These are phyloP conservation scores for Cheilosia soror DNA, from an alignment of 2,888 invertebrate genomes.

Conservation along the genomic window DNA sequence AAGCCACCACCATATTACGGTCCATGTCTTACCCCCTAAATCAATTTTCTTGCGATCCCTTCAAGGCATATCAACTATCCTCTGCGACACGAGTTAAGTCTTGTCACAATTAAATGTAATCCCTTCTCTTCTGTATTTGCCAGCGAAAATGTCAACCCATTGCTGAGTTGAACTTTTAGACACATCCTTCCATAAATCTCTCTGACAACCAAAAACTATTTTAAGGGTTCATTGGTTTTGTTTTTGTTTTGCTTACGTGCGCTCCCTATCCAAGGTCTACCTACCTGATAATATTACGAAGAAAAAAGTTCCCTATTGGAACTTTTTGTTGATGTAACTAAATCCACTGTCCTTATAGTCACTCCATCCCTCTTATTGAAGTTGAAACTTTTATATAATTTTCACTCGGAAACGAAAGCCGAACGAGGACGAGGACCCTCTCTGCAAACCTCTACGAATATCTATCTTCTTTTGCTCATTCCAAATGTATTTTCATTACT, in stretches of 20 bases:
- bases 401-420: constrained; percentile 9
- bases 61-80: no score
- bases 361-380: background rate
- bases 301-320: constrained; percentile 32
- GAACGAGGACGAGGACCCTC: background rate
- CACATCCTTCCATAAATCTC: constrained; percentile 45
- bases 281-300: constrained; percentile 36
- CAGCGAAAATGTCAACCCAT: constrained; percentile 27
- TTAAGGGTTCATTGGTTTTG: constrained; percentile 61
- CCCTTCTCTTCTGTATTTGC: background rate
- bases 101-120: constrained; percentile 26
- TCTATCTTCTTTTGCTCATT: constrained; percentile 27
- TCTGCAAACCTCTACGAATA: constrained; percentile 17
- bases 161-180: constrained; percentile 45
- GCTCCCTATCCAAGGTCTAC: constrained; percentile 7
- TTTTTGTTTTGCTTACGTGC: constrained; percentile 2
- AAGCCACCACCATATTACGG: no score
- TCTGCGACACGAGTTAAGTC: background rate
- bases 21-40: no score
- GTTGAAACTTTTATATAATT: constrained; percentile 58
- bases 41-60: no score
- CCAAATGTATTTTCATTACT: constrained; percentile 66
- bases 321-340: constrained; percentile 69
- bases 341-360: constrained; percentile 40
- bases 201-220: constrained; percentile 49